A percentile compares a stretch with the other conserved stretches of the same genome.
These are phyloP conservation scores for Choloepus hoffmanni DNA, from an alignment of 2,113 vertebrate species.

Conservation along the genomic window DNA sequence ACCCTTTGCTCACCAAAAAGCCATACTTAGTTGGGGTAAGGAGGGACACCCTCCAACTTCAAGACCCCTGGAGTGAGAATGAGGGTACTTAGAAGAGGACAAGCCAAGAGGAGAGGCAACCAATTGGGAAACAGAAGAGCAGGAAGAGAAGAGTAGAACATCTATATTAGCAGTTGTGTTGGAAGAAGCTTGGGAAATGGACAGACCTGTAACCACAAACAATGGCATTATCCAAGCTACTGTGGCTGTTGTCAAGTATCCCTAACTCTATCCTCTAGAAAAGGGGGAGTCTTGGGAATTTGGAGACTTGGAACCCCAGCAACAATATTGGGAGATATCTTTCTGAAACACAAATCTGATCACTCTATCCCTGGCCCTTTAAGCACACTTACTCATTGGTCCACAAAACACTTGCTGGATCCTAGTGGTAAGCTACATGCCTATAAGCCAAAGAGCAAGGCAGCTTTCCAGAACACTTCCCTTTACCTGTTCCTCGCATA, in stretches of 20 bases:
- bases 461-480: not conserved
- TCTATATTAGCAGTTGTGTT: fast-evolving
- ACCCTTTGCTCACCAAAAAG: not conserved
- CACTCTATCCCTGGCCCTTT: not conserved
- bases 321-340: not conserved
- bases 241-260: not conserved
- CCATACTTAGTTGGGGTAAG: not conserved
- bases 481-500: not conserved
- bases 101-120: not conserved
- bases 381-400: not conserved
- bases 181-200: not conserved
- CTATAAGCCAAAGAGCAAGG: not conserved
- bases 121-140: fast-evolving
- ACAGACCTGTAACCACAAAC: not conserved
- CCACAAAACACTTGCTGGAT: not conserved
- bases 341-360: not conserved
- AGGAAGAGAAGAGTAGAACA: not conserved
- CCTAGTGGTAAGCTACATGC: not conserved
- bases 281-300: not conserved
- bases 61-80: not conserved
- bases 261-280: not conserved
- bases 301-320: not conserved
- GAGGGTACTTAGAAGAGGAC: not conserved
- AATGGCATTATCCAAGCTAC: not conserved
- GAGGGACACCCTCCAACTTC: not conserved